Evolutionary conservation across 2,797 vertebrate species (phyloP), one percentile per base, ranked within the genome.

Genomic region (Capromys pilorides): DNA sequence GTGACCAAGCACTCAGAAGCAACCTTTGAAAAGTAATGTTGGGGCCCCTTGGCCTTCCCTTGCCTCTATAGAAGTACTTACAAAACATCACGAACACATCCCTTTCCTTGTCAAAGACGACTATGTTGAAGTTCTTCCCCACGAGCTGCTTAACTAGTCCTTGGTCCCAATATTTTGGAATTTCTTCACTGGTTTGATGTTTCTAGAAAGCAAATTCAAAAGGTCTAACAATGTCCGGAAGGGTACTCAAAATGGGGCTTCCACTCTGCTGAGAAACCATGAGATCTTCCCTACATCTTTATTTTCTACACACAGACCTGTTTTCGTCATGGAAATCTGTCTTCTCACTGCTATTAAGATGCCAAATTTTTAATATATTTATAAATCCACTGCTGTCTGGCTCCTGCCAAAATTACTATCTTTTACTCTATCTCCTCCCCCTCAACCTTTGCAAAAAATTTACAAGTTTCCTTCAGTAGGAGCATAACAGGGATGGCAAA

Each of bases 1-100:
- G 45, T 59, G 39, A 22, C 80, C 21, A 66, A n/a, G 78, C 77
- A 94, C 45, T 61, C 11, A 78, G 73, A 19, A 59, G 26, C 6
- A 41, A 49, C 51, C 31, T 2, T 21, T n/a, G 57, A 33, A 45
- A 83, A 64, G 59, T 66, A 79, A 80, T 7, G 2, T 33, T 16
- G 1, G 22, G 9, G 9, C 66, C 10, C 16, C 2, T 1, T 19
- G 1, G 4, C 5, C 45, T 39, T 3, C 64, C 11, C 7, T 16
- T 24, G 1, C 12, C 14, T 67, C 86, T 12, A 2, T 1, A 10
- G 86, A 31, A 79, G 62, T 97, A 99, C 99, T 96, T 98, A 99
- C 99, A 99, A 97, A 99, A 99, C 97, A 99, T 97, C 45, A 99
- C 98, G 94, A 99, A 99, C 21, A 99, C 99, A 0, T 98, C 99